These are phyloP conservation scores for Lynx canadensis DNA, from an alignment of 2,113 vertebrate genomes.

Conservation along the genomic window DNA sequence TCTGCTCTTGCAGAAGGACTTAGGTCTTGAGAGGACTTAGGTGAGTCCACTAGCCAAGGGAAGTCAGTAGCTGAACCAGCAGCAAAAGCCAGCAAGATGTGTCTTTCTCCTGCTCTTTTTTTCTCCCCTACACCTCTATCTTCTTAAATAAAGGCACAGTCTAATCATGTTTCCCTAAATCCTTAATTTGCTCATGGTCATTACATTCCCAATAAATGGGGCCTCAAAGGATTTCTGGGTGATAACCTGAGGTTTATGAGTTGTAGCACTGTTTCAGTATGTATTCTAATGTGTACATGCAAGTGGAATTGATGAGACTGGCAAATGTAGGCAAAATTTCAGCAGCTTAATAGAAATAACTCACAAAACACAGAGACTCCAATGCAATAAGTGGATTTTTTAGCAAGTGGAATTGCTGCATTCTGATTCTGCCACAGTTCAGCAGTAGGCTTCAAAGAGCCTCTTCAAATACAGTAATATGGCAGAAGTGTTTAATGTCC, in stretches of 20 bases:
- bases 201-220: neutral
- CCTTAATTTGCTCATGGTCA: neutral
- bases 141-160: neutral
- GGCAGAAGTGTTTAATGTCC: neutral
- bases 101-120: neutral
- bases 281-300: neutral
- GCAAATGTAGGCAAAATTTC: neutral
- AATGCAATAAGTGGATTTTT: neutral
- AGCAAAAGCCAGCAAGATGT: neutral
- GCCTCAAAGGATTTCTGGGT: neutral
- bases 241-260: neutral
- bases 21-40: neutral
- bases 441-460: neutral
- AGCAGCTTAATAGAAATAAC: neutral
- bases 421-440: neutral
- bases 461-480: neutral
- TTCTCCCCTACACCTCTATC: neutral
- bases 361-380: neutral
- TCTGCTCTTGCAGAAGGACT: neutral
- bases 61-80: neutral
- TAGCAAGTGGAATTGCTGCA: neutral
- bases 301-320: neutral
- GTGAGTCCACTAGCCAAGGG: neutral
- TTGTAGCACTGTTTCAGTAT: neutral
- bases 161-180: neutral